Evolutionary conservation across 2,888 invertebrate species (phyloP), one percentile per base, ranked within the genome.

Genomic region (Seladonia tumulorum): DNA sequence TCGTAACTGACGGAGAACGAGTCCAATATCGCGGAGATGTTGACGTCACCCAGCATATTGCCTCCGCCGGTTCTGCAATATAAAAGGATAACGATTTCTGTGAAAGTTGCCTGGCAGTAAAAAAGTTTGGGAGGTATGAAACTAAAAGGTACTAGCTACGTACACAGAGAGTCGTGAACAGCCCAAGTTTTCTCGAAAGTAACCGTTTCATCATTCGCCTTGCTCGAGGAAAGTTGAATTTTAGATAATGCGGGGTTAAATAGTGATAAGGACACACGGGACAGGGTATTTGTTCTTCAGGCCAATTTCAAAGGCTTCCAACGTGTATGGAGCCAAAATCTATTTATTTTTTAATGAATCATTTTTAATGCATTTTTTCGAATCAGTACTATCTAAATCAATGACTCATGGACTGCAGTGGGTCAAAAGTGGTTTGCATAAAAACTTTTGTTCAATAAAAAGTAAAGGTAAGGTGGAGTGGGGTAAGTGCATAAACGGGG

Each of bases 1-100:
- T 99, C 99, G 96, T 99, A 99, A 96, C 98, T 99, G 96, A 98
- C 97, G 96, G 98, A 98, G 97, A 98, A 98, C 95, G 98, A 98
- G 96, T 98, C 98, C 96, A 98, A 97, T 95, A 98, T 98, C 95
- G 98, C 98, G 94, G 98, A 98, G 96, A 98, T 98, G 97, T 98
- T 98, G 95, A 98, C 98, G 95, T 98, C 98, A 93, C 98, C 98
- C 95, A 98, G 96, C 97, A 98, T 98, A 96, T 98, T 98, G 94
- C 97, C 97, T 93, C 97, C 97, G 94, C 96, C 96, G 94, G 96
- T 96, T 95, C 97, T 97, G 96, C 96, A 96, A 87, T 80, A 84
- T 87, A 79, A 87, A 83, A 83, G 77, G 79, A 87, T 86, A 81
- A 81, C 86, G 86, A 82, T 86, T 70, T 81, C 77, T 78, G 72